Evolutionary conservation across 2,888 invertebrate species (phyloP), one percentile per base, ranked within the genome.

Genomic region (Caenorhabditis panamensis): DNA sequence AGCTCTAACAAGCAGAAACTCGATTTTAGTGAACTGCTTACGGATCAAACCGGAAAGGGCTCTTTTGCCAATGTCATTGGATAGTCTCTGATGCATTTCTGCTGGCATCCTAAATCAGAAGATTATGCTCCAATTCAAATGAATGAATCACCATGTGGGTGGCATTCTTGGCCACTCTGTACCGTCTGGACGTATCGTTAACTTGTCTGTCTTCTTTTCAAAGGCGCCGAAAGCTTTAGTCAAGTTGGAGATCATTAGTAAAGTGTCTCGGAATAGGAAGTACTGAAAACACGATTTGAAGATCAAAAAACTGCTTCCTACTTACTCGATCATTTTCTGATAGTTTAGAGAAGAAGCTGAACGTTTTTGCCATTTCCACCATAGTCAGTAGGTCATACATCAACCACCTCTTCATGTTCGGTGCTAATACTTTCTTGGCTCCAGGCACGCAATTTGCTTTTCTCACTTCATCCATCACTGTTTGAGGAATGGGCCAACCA

Each of bases 191-290:
- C 78, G 8, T 3, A 79, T 47, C 0, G 67, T 2, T 28, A n/a
- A n/a, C n/a, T 62, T 26, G n/a, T 79, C 78, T 4, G 22, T 47
- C 24, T 79, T 79, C n/a, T 61, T 51, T 37, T 71, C 78, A 24
- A 62, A 36, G n/a, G 53, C 63, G 16, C 63, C 72, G 20, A 36
- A 79, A 0, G 78, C 59, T 13, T 28, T 20, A 0, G 66, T 72
- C 3, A 79, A 18, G 18, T 79, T 79, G 22, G 66, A 66, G 8
- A 66, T 58, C 78, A 79, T 79, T 16, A 72, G 28, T 8, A 44
- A 44, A 22, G 78, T 79, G 41, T 79, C 71, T n/a, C 71, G 78
- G 36, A 66, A 61, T 0, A 78, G 77, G 44, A 37, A 64, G 53
- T 24, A 78, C 77, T 78, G 69, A 28, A 77, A 73, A 18, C 6